A percentile compares a stretch with the other conserved stretches of the same genome.
Conservation (phyloP, 2,888 invertebrate genomes). For the Ommatoiulus sabulosus region DNA sequence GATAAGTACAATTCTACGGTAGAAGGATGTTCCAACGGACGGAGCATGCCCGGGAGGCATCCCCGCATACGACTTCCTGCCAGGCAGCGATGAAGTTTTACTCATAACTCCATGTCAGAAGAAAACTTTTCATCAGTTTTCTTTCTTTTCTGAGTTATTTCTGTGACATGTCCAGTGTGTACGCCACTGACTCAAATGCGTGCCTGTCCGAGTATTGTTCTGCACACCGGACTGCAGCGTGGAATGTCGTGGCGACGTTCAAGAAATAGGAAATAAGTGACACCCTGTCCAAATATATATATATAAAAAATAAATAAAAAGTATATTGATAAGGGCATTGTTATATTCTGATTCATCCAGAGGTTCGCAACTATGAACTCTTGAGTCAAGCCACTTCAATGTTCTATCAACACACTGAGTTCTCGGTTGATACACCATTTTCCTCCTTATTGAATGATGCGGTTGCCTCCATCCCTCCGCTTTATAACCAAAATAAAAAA, state of each 20-base stretch:
- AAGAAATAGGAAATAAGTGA: constrained; percentile 1
- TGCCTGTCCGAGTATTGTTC: neutral
- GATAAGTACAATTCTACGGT: constrained; percentile 12
- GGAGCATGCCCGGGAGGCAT: neutral
- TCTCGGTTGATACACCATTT: neutral
- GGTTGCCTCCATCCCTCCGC: neutral
- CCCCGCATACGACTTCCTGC: neutral
- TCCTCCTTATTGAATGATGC: constrained; percentile 22
- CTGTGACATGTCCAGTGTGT: neutral
- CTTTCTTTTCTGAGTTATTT: too few species aligned
- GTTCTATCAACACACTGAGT: neutral
- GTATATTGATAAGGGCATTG: constrained; percentile 13
- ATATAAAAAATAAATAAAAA: too few species aligned
- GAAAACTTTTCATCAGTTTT: constrained; percentile 5
- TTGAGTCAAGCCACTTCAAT: neutral
- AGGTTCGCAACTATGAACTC: constrained; percentile 8
- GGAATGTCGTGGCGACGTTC: neutral
- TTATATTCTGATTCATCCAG: neutral
- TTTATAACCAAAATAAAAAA: constrained; percentile 9
- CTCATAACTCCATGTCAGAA: neutral
- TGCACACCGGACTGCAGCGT: neutral
- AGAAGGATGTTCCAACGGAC: neutral
- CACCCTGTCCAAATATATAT: neutral
- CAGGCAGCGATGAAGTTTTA: neutral
- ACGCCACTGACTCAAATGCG: neutral